Evolutionary conservation across 2,797 vertebrate species (phyloP), one percentile per base, ranked within the genome.

Genomic region (Falco novaeseelandiae): DNA sequence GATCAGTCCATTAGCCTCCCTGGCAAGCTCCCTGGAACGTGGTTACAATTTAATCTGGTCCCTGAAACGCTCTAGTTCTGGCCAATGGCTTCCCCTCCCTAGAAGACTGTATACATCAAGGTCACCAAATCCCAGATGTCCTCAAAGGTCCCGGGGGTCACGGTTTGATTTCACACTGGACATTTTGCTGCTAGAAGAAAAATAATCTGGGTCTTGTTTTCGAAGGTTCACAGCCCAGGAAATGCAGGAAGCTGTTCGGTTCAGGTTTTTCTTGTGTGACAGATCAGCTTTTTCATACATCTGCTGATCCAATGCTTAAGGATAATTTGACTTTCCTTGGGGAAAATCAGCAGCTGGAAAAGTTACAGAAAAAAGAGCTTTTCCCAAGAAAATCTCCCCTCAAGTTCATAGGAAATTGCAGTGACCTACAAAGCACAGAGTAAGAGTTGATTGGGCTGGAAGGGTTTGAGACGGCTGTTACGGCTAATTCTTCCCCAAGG

Each of bases 341-440:
- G 91, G 94, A 97, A 97, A 96, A 94, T 82, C 77, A 87, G 73
- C 79, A 74, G 92, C 92, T 97, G 96, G 97, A 97, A 97, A 93
- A 90, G 80, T 92, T 94, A 92, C 87, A 98, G 94, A 91, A 96
- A 95, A 88, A 81, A 14, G 25, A 79, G 25, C 10, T 89, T 95
- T 98, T 97, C 96, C 97, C 97, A 96, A 96, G 96, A 96, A 97
- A 96, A 92, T 55, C 67, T 96, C 91, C 90, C 91, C 94, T 97
- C 79, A n/a, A 59, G 79, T 96, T 96, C 91, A 57, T 96, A 91
- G 93, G 96, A 98, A 98, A 97, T 59, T 69, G 80, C 92, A 76
- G 49, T 80, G 95, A 95, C 89, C 34, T 70, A 58, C 93, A 73
- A 80, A 82, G 66, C 23, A 14, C 18, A 61, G 61, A 93, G 25